Base-by-base conservation (phyloP, 2,797 vertebrate genomes). In the Chelidonichthys spinosus region DNA sequence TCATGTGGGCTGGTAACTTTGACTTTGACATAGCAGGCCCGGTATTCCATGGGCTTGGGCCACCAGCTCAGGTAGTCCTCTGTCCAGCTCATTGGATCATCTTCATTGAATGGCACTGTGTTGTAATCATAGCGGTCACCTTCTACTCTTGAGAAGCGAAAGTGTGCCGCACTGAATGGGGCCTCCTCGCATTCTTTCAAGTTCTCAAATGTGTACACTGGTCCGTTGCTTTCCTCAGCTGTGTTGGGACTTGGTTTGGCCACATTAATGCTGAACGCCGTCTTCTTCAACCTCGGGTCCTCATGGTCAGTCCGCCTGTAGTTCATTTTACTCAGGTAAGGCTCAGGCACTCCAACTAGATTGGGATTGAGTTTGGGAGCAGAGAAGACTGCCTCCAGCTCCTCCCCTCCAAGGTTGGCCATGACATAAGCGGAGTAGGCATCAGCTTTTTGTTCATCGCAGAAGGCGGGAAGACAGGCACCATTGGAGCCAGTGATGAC, bases 21-120 rank as follows among this genome's bases (percentile, higher is more conserved):
- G 40, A 99, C 95, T 87, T 99, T 99, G 54, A 99, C 94, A 74
- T 96, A 99, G 86, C 98, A 99, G 36, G 97, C 98, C 14, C 98
- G 92, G 84, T 98, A 99, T 85, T 99, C 98, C 96, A 97, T 96
- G 1, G 98, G 98, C 63, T 98, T 99, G 14, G 98, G 98, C 98
- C 98, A 99, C 98, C 98, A 99, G 0, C 96, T 96, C 72, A 99
- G 90, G 83, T 99, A 99, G 90, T 99, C 97, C 47, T 97, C 96
- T 0, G 97, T 99, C 98, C 98, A 99, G 86, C 97, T 99, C 96
- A 98, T 96, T 33, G 97, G 97, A 76, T 99, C 97, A 0, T 99
- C 96, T 83, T 99, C 98, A 3, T 97, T 97, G 89, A 99, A 99
- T 1, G 96, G 95, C 55, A 99, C 97, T 0, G 98, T 99, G 88